These are phyloP conservation scores for Trididemnum miniatum DNA, from an alignment of 23 tunicate genomes.

Conservation along the genomic window DNA sequence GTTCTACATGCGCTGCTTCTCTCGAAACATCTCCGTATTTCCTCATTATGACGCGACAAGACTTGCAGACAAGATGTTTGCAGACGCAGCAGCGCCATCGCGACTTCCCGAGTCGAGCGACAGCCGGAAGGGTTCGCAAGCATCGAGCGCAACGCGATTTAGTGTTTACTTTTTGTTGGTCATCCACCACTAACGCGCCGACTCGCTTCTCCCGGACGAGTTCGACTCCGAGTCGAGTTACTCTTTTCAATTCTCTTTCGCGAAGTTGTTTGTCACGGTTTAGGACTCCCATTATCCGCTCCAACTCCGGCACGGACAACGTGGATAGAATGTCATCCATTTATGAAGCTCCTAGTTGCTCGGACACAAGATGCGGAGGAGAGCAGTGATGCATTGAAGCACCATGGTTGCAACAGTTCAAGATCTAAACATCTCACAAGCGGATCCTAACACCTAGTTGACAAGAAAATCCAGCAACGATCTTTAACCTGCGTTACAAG, in stretches of 20 bases:
- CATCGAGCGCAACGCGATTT: conserved; percentile 63
- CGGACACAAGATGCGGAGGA: no score
- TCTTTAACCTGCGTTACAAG: no score
- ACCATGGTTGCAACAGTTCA: no score
- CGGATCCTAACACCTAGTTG: no score
- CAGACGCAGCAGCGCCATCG: conserved; percentile 53
- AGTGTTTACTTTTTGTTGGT: neutral
- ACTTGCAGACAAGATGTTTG: conserved; percentile 69
- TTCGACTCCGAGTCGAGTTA: conserved; percentile 44
- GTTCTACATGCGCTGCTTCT: neutral
- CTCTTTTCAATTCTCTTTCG: conserved; percentile 56
- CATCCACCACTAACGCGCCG: conserved; percentile 48
- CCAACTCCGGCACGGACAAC: conserved; percentile 26
- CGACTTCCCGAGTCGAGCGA: conserved; percentile 17
- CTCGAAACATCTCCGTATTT: neutral
- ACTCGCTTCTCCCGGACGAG: conserved; percentile 63
- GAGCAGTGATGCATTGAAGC: no score
- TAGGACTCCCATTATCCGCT: conserved; percentile 54
- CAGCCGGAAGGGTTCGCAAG: conserved; percentile 10
- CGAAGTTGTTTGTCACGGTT: conserved; percentile 63
- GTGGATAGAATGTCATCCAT: conserved; percentile 48
- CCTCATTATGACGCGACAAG: conserved; percentile 47
- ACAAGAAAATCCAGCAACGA: no score
- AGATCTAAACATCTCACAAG: no score
- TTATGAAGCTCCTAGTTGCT: neutral